Base-by-base conservation (phyloP, 2,113 vertebrate species). In the Corythoichthys haematopterus region DNA sequence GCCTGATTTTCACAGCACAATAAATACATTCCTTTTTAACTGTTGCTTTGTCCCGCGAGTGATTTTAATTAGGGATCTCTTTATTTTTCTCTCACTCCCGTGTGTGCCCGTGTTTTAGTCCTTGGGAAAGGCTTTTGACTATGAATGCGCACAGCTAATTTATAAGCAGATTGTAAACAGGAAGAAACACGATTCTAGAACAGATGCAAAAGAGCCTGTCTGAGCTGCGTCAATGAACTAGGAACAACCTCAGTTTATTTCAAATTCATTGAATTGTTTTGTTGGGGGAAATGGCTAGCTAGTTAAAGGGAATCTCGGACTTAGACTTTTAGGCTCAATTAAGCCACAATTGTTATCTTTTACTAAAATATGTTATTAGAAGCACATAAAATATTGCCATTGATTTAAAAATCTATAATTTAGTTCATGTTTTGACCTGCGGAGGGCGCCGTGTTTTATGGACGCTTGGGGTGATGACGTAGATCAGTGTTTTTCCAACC, bases 21-120 rank as follows among this genome's bases (percentile, higher is more conserved):
- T 77, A 80, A 74, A 73, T 63, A 72, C 69, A 67, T 79, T 84
- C 72, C 48, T 76, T 77, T 86, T 80, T 74, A 86, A 78, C 61
- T 78, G 71, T 71, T 56, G 64, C 40, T 82, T 85, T 78, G 78
- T 68, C 73, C 66, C 76, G 45, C 7, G 12, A 78, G 74, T 46
- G 16, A 74, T 81, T 85, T 87, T 84, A 85, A 87, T 85, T 87
- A 85, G 80, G 74, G 16, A 8, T 46, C 68, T 71, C 72, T 76
- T 78, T 73, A 76, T 78, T 80, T 59, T 71, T 55, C 67, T 43
- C 52, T 59, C 59, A 70, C 64, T 65, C 61, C 56, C 45, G 82
- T 68, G 70, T 67, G 47, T 50, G 10, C 65, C 72, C 36, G 20
- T 66, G 68, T 74, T 74, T 77, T 72, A 45, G 37, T 68, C 66